Percentiles rank a stretch among this genome's conserved stretches.
These are phyloP conservation scores for Bacillus rossius DNA, from an alignment of 1,140 invertebrate species.

Conservation along the genomic window DNA sequence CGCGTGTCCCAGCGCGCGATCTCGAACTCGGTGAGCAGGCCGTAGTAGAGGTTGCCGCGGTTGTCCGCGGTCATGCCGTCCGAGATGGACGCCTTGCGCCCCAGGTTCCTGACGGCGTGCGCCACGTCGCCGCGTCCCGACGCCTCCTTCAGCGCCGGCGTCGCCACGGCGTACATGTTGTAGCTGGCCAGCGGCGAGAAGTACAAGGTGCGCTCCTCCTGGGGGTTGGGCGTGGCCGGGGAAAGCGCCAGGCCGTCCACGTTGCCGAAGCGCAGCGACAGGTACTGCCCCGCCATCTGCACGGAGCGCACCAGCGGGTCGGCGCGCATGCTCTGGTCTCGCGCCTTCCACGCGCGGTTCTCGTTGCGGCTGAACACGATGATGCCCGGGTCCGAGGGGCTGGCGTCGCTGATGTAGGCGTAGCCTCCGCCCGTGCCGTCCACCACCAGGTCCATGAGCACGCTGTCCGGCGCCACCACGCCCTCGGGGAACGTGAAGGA, in stretches of 20 bases:
- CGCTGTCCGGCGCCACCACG: conserved; percentile 45
- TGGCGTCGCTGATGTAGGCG: conserved; percentile 64
- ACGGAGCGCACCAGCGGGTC: conserved; percentile 44
- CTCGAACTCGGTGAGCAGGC: conserved; percentile 55
- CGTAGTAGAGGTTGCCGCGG: conserved; percentile 56
- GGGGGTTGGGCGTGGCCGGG: conserved; percentile 40
- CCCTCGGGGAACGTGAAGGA: conserved; percentile 50
- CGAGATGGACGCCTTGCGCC: conserved; percentile 55
- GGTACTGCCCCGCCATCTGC: conserved; percentile 48
- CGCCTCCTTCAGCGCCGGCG: conserved; percentile 46
- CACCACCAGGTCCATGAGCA: conserved; percentile 60
- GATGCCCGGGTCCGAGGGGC: conserved; percentile 57
- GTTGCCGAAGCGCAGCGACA: conserved; percentile 43
- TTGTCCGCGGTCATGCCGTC: conserved; percentile 67
- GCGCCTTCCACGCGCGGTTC: conserved; percentile 59
- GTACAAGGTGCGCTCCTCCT: conserved; percentile 50
- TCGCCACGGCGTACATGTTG: conserved; percentile 54
- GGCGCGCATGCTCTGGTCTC: conserved; percentile 56
- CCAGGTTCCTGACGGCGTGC: conserved; percentile 48
- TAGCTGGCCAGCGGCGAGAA: conserved; percentile 58
- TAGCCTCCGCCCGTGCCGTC: conserved; percentile 58
- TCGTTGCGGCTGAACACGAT: conserved; percentile 57
- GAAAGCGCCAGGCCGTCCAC: conserved; percentile 63
- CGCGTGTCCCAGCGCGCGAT: conserved; percentile 60
- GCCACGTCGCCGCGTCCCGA: conserved; percentile 30